Evolutionary conservation across 2,797 vertebrate genomes (phyloP), one percentile per base, ranked within the genome.

Genomic region (Rousettus madagascariensis): DNA sequence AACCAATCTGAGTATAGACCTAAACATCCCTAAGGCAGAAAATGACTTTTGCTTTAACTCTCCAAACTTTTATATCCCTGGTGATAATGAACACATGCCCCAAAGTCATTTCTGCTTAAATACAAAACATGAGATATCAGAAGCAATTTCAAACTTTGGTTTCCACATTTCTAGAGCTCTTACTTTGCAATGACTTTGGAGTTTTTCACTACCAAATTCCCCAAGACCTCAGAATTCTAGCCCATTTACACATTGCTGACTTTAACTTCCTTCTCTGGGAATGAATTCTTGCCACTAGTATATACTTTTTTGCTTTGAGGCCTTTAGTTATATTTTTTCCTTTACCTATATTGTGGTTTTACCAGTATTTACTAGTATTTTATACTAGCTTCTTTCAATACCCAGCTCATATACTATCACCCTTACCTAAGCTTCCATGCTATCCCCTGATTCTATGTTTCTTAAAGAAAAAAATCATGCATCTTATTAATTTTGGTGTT

Each of bases 1-100:
- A 96, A 96, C 88, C n/a, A 72, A 98, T 84, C 93, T 91, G 87
- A 97, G 90, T 61, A 69, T 0, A 51, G 96, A 91, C 91, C 95
- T 91, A 94, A 96, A 94, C 72, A 69, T 91, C 92, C 94, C 90
- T 74, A 74, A 36, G 94, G 86, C 93, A 97, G 20, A 89, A 93
- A 92, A 89, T 90, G 90, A 94, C 80, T 91, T 97, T 97, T 93
- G 7, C 53, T 95, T 96, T 86, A 93, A 93, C 93, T 86, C 30
- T 80, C 43, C 53, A 86, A 92, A 88, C 72, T 96, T 94, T 94
- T 71, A 91, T 93, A 57, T 97, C 78, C 85, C 82, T n/a, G n/a
- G 79, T 89, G 57, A 79, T 83, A 90, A 63, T 57, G 61, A 82
- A 53, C 38, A 86, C 53, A 38, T 5, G 24, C 69, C 95, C 75